These are phyloP conservation scores for Frankliniella intonsa DNA, from an alignment of 2,888 invertebrate genomes.

Conservation along the genomic window DNA sequence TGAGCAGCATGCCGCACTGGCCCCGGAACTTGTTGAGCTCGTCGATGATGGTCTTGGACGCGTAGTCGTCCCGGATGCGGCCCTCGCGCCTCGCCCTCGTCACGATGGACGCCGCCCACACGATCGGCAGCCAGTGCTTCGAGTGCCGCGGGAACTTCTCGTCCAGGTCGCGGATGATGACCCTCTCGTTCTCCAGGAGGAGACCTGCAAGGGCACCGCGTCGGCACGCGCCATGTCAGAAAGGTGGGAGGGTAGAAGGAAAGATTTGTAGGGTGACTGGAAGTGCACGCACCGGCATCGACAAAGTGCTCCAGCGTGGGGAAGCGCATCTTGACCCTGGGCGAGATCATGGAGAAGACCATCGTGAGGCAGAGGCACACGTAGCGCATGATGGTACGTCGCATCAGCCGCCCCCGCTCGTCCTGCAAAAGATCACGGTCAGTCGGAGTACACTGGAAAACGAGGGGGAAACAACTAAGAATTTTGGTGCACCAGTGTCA, in stretches of 20 bases:
- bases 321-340: conserved; percentile 82
- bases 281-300: conserved; percentile 57
- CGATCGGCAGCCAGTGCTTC: conserved; percentile 87
- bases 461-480: too few species aligned
- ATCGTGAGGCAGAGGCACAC: conserved; percentile 81
- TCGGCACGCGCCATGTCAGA: not conserved
- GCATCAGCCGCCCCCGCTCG: conserved; percentile 74
- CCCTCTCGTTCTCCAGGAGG: conserved; percentile 72
- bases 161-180: conserved; percentile 72
- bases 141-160: conserved; percentile 76
- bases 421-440: conserved; percentile 49
- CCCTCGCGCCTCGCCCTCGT: conserved; percentile 87
- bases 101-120: conserved; percentile 87
- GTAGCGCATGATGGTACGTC: conserved; percentile 76
- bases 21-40: conserved; percentile 80
- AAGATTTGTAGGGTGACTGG: too few species aligned
- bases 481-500: too few species aligned
- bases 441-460: too few species aligned
- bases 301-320: conserved; percentile 78
- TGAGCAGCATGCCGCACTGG: conserved; percentile 68
- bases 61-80: conserved; percentile 83
- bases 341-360: conserved; percentile 80
- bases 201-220: conserved; percentile 52
- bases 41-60: conserved; percentile 85
- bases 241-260: too few species aligned